Evolutionary conservation across 2,888 invertebrate species (phyloP).

Genomic region (Noctuana brunneofusca): DNA sequence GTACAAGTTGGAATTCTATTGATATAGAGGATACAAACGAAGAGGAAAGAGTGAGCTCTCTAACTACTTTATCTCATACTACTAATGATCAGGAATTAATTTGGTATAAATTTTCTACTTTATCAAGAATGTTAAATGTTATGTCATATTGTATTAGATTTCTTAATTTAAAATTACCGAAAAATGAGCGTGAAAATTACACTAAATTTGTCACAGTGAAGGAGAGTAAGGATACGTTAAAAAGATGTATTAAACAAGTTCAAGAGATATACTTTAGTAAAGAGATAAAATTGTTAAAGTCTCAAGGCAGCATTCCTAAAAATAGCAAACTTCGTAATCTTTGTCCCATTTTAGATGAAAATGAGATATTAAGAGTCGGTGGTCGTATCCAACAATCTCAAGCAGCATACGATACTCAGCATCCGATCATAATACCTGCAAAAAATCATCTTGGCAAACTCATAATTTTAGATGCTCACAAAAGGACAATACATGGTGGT

Average conservation of each 20-base stretch:
- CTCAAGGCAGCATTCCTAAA: neutral
- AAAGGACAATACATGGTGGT: neutral
- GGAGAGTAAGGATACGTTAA: neutral
- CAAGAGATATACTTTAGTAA: neutral
- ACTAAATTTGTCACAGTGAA: neutral
- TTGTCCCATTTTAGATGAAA: conserved; percentile 8
- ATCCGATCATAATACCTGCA: conserved; percentile 6
- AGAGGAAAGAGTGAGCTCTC: neutral
- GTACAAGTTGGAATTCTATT: neutral
- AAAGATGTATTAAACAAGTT: neutral
- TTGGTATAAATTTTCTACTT: neutral
- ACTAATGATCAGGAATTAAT: neutral
- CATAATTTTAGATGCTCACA: conserved; percentile 1
- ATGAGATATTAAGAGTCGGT: neutral
- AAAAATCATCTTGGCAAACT: conserved; percentile 10
- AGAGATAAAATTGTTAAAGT: conserved; percentile 3
- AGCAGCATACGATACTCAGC: neutral
- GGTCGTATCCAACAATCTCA: conserved; percentile 4
- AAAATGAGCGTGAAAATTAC: neutral
- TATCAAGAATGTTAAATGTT: neutral
- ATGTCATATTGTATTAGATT: neutral
- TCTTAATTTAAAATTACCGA: neutral
- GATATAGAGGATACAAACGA: conserved; percentile 1
- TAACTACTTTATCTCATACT: too few species aligned
- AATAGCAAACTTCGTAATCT: neutral